Base-by-base conservation (phyloP, 2,888 invertebrate genomes). In the Drosophila tanythrix region DNA sequence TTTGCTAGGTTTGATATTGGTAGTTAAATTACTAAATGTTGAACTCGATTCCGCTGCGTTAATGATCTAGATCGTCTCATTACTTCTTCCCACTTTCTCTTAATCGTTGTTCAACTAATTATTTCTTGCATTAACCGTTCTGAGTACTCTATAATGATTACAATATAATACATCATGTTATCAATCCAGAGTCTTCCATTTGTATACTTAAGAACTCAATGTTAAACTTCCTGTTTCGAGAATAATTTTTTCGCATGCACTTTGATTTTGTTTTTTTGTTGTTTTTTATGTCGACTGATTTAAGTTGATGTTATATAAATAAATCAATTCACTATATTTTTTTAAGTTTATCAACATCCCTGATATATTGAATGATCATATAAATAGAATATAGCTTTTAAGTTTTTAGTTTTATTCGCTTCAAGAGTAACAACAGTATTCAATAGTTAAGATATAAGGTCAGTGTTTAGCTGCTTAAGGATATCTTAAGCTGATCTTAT, bases 391-490 rank as follows among this genome's bases (percentile, higher is more conserved):
- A 13, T 3, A 43, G 10, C 18, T 4, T 36, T n/a, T 40, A 4
- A 40, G 4, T 21, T 40, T 21, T 11, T 40, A 10, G 1, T n/a
- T 40, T n/a, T 4, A 11, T 43, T 43, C 5, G 1, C 11, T 0
- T 5, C 11, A 21, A 21, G 21, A 21, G 21, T 21, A 21, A 21
- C 21, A 21, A 21, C 21, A 21, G 21, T 2, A 43, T 11, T 21
- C 21, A 43, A 13, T 43, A 13, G 21, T 15, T 21, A 13, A 21
- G 13, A 2, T 2, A 15, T 13, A 43, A 3, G 21, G 1, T 11
- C 0, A 43, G 0, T 2, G 21, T 3, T 13, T 13, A 0, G 3
- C 7, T 1, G 25, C 8, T 1, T 4, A 25, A 25, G 25, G 25
- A 25, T 25, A 46, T 25, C 7, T 25, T 15, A 2, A 25, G 8